Percentiles rank a stretch among this genome's conserved stretches.
Evolutionary conservation across 2,797 vertebrate species (phyloP).

Genomic region (Tauraco hartlaubi): DNA sequence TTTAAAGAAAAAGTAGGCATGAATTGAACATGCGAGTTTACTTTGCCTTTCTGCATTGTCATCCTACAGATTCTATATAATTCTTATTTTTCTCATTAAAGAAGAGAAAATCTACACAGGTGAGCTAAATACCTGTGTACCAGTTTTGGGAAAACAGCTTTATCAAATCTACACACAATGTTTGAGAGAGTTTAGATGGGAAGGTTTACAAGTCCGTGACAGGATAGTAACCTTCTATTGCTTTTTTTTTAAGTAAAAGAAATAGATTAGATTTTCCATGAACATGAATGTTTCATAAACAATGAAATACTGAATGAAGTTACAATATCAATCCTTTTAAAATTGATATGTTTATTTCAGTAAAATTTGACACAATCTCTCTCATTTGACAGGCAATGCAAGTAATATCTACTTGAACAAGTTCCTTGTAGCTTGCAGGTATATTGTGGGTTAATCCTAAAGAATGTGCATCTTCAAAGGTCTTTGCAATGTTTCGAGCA

Average conservation of each 20-base stretch:
- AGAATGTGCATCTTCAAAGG: constrained; percentile 39
- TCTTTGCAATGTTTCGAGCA: constrained; percentile 36
- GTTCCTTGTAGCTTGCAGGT: constrained; percentile 30
- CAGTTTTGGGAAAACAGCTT: background rate
- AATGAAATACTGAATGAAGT: constrained; percentile 42
- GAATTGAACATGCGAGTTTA: background rate
- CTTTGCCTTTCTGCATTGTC: background rate
- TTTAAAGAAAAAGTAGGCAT: background rate
- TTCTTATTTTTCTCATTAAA: background rate
- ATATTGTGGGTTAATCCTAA: constrained; percentile 51
- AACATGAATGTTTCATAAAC: constrained; percentile 46
- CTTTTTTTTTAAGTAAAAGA: background rate
- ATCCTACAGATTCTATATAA: background rate
- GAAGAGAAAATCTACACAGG: background rate
- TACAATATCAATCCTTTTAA: constrained; percentile 48
- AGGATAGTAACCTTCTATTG: background rate
- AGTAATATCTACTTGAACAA: constrained; percentile 3
- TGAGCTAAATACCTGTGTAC: background rate
- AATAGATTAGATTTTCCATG: background rate
- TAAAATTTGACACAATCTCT: background rate
- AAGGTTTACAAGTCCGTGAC: background rate
- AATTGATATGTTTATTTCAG: constrained; percentile 44
- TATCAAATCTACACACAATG: background rate
- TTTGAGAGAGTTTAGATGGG: background rate
- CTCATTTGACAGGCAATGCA: constrained; percentile 34